Evolutionary conservation across 2,113 vertebrate genomes (phyloP), one percentile per base, ranked within the genome.

Genomic region (Pelmatolapia mariae): DNA sequence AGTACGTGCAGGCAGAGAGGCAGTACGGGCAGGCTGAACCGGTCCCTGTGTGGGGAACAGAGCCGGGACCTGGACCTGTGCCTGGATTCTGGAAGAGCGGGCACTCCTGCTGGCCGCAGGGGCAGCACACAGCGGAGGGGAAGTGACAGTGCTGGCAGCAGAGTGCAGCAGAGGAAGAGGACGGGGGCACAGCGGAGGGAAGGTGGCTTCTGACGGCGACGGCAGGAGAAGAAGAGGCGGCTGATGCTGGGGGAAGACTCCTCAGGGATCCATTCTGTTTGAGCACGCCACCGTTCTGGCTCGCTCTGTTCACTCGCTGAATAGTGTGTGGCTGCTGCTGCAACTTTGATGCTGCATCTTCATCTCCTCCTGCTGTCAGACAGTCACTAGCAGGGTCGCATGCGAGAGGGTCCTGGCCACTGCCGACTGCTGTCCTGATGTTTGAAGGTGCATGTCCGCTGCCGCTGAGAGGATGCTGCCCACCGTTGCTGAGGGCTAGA

Each of bases 1-100:
- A 96, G 92, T 80, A 97, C 89, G 92, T 97, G 97, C 81, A 98
- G 96, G 90, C 97, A 95, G 96, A 97, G 45, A 71, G 3, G 97
- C 93, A 86, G 93, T 90, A 91, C 2, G 84, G 54, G 91, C 89
- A 91, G 81, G 86, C 56, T 2, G 81, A 16, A 7, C 38, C 2
- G 13, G 79, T 24, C 10, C 97, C 97, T 2, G 97, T 33, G 29
- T 86, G 40, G 31, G 6, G 96, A 33, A 33, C 54, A 4, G 73
- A 53, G 36, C 80, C 50, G 2, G 76, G 86, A 3, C 81, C 87
- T 1, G 89, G 8, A 12, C 81, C 87, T 2, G 86, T 5, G 29
- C 92, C 31, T 26, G 95, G 97, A 85, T 94, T 97, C 86, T 96
- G 97, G 93, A 97, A 97, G 82, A 97, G 86, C 8, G 94, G 95